Evolutionary conservation across 2,888 invertebrate genomes (phyloP).

Genomic region (Cephus rjabovi): DNA sequence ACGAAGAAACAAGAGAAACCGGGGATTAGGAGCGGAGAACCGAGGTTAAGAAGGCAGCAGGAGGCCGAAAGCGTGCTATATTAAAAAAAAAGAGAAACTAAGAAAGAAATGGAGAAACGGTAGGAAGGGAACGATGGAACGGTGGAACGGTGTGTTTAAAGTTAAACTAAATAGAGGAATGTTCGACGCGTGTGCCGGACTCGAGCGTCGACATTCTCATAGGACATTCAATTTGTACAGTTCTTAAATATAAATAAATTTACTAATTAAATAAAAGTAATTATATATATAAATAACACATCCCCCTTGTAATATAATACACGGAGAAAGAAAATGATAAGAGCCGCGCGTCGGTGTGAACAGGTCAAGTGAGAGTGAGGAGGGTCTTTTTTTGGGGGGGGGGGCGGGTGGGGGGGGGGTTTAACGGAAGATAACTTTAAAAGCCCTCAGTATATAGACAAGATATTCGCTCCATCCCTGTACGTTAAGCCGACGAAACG

Average conservation of each 20-base stretch:
- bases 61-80: neutral
- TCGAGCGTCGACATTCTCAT: constrained; percentile 60
- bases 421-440: neutral
- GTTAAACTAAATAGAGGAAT: constrained; percentile 8
- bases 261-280: constrained; percentile 61
- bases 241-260: constrained; percentile 66
- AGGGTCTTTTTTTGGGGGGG: neutral
- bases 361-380: neutral
- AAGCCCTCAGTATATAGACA: neutral
- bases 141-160: constrained; percentile 16
- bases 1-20: constrained; percentile 6
- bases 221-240: constrained; percentile 67
- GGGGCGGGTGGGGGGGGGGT: too few relatives aligned
- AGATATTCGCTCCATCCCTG: neutral
- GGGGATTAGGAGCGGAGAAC: constrained; percentile 10
- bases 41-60: neutral
- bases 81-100: neutral
- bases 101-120: neutral
- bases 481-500: constrained; percentile 13
- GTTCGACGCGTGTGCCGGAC: constrained; percentile 50
- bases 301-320: constrained; percentile 48
- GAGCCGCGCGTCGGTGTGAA: neutral
- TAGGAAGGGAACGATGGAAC: neutral
- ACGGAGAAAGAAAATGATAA: constrained; percentile 20
- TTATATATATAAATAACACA: constrained; percentile 46